Evolutionary conservation across 2,797 vertebrate species (phyloP).

Genomic region (Threskiornis aethiopicus): DNA sequence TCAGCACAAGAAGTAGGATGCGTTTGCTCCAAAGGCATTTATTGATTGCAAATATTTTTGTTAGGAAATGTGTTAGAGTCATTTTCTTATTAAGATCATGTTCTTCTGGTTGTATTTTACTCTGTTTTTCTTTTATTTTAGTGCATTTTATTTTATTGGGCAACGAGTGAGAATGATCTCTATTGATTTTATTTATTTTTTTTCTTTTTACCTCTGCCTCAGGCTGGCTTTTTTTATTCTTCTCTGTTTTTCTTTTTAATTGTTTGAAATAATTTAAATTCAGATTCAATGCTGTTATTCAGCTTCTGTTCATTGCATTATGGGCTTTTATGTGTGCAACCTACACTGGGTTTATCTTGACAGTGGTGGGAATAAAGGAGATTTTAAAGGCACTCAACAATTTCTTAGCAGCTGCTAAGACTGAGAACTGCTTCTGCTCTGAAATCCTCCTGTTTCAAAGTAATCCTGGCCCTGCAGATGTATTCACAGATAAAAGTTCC

Average conservation of each 20-base stretch:
- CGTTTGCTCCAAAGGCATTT: background rate
- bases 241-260: background rate
- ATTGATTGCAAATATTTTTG: background rate
- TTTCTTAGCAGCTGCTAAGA: slow-evolving; percentile 4
- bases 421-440: background rate
- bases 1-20: background rate
- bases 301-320: background rate
- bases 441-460: slow-evolving; percentile 1
- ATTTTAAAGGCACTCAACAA: background rate
- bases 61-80: background rate
- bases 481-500: slow-evolving; percentile 6
- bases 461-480: background rate
- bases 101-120: background rate
- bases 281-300: background rate
- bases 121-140: background rate
- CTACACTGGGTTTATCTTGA: background rate
- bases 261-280: slow-evolving; percentile 6
- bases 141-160: background rate
- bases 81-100: background rate
- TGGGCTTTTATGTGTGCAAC: background rate
- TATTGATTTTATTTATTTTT: background rate
- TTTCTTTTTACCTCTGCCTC: background rate
- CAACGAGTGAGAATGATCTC: background rate
- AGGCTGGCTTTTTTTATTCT: background rate
- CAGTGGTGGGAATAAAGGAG: background rate